These are phyloP conservation scores for Scaptomyza cyrtandrae DNA, from an alignment of 2,888 invertebrate genomes.

Conservation along the genomic window DNA sequence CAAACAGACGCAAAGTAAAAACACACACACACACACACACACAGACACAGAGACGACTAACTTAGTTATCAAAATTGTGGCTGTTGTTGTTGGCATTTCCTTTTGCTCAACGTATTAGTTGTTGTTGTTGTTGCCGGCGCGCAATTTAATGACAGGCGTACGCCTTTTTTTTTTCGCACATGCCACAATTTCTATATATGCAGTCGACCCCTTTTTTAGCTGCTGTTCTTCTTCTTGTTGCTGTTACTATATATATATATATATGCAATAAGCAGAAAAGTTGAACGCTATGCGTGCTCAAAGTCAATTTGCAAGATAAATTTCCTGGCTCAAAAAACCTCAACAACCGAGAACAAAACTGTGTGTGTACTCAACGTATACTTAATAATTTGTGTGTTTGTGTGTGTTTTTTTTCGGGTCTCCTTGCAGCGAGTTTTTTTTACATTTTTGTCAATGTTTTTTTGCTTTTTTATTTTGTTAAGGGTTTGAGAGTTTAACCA, in stretches of 20 bases:
- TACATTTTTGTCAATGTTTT: background rate
- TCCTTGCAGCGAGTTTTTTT: constrained; percentile 34
- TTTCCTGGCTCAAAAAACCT: constrained; percentile 55
- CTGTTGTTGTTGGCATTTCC: constrained; percentile 45
- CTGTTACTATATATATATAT: constrained; percentile 5
- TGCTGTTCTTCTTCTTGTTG: constrained; percentile 26
- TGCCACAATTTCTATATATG: constrained; percentile 60
- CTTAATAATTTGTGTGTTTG: constrained; percentile 47
- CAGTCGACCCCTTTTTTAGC: constrained; percentile 42
- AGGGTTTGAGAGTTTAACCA: constrained; percentile 7
- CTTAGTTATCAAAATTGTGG: constrained; percentile 66
- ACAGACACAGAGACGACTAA: constrained; percentile 47
- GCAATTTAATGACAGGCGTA: constrained; percentile 76
- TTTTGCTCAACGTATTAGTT: constrained; percentile 28
- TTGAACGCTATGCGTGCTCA: constrained; percentile 64
- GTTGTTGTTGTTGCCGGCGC: constrained; percentile 51
- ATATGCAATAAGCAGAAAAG: constrained; percentile 52
- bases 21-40: background rate
- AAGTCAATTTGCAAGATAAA: constrained; percentile 76
- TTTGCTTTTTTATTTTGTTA: too few relatives aligned
- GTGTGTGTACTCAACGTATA: constrained; percentile 63
- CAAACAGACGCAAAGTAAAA: constrained; percentile 45
- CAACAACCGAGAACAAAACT: constrained; percentile 24
- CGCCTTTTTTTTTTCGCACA: constrained; percentile 73
- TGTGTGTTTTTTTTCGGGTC: constrained; percentile 11